These are phyloP conservation scores for Campylomormyrus numenius DNA, from an alignment of 2,113 vertebrate species.

Conservation along the genomic window DNA sequence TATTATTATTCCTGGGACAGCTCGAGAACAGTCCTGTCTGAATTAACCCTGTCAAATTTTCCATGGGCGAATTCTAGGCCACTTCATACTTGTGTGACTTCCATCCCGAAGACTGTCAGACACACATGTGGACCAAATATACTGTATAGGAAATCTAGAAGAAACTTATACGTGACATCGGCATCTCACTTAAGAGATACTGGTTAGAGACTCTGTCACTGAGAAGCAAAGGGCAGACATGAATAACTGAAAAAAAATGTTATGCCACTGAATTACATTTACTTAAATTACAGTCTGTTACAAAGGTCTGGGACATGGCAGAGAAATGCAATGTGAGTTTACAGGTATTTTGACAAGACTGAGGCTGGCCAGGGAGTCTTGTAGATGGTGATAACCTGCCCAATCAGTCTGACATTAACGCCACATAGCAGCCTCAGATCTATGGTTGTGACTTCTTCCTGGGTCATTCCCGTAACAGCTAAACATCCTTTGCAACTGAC, in stretches of 20 bases:
- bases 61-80: background rate
- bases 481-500: background rate
- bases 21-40: background rate
- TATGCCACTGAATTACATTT: background rate
- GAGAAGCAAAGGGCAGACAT: background rate
- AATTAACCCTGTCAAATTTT: background rate
- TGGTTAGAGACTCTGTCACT: background rate
- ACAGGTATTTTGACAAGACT: background rate
- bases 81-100: background rate
- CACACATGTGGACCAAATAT: background rate
- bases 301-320: background rate
- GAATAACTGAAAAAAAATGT: background rate
- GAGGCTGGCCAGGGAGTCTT: background rate
- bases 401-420: constrained; percentile 9
- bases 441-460: background rate
- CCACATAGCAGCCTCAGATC: background rate
- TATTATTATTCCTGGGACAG: background rate
- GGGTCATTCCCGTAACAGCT: background rate
- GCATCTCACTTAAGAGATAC: background rate
- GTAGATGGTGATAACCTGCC: background rate
- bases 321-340: background rate
- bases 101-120: background rate
- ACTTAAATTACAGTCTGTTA: background rate
- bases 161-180: background rate
- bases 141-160: background rate